Evolutionary conservation across 2,113 vertebrate species (phyloP), one percentile per base, ranked within the genome.

Genomic region (Podarcis muralis): DNA sequence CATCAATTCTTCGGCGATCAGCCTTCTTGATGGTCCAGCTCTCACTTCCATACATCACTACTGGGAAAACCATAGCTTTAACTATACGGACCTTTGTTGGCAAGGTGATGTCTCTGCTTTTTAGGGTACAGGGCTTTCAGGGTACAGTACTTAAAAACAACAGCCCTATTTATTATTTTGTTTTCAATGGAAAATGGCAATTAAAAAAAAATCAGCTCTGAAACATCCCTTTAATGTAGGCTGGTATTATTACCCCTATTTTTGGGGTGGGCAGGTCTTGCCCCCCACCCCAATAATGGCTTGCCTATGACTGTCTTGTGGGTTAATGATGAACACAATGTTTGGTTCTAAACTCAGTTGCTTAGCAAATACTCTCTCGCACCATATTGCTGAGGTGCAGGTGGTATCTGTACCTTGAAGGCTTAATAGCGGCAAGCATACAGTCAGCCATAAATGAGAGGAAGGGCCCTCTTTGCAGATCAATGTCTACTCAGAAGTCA

Each of bases 391-490:
- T 35, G 69, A 30, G 53, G 9, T 87, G 48, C 83, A 84, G 81
- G 89, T 90, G 84, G 35, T 91, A 87, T 92, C 27, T 90, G 32
- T 72, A 85, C 75, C 9, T 5, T 40, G 20, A 23, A 20, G 23
- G 74, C 18, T 83, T 69, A 16, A n/a, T 84, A 43, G 32, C 43
- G 25, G 6, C 16, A n/a, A 57, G 15, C 18, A 11, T 72, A 23
- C 23, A 72, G 20, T 53, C 43, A 84, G 5, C 59, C 35, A 15
- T 71, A 69, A 69, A 87, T 35, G n/a, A 62, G 53, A 3, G 3
- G 22, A 40, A 59, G 12, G 15, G 37, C 6, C 27, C 35, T 37
- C 23, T 75, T 62, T 48, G 18, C 59, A 62, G 59, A 62, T 16
- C 59, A 62, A 62, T 62, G 59, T 62, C 18, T 62, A 62, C 59